A percentile compares a stretch with the other conserved stretches of the same genome.
Conservation (phyloP, 2,888 invertebrate species). For the Sphaeridia pumilis region DNA sequence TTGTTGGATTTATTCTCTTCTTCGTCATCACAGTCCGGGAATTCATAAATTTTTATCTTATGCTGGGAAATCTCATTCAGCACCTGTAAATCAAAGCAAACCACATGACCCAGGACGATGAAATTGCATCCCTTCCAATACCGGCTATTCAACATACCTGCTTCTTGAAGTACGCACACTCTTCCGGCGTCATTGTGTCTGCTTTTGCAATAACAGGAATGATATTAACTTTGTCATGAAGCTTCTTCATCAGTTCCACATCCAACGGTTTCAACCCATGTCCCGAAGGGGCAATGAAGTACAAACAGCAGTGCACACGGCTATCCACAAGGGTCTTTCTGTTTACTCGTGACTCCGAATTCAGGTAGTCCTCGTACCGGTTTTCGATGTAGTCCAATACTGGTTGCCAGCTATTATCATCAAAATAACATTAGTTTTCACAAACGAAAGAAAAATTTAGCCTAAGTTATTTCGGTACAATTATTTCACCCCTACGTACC, state of each 20-base stretch:
- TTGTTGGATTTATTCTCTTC: constrained; percentile 66
- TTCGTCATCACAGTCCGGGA: constrained; percentile 71
- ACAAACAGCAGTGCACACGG: constrained; percentile 93
- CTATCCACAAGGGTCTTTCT: constrained; percentile 80
- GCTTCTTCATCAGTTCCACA: constrained; percentile 96
- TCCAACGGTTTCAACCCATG: constrained; percentile 90
- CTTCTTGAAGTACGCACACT: constrained; percentile 91
- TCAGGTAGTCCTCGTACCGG: constrained; percentile 95
- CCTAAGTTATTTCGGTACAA: no score
- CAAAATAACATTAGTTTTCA: no score
- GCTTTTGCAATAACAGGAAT: constrained; percentile 98
- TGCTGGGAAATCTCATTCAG: constrained; percentile 91
- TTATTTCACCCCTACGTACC: no score
- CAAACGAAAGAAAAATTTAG: no score
- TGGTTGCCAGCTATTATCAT: constrained; percentile 75
- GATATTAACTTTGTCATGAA: constrained; percentile 98
- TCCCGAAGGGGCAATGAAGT: constrained; percentile 96
- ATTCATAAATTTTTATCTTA: constrained; percentile 98
- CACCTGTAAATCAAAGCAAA: constrained; percentile 48
- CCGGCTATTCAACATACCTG: constrained; percentile 59
- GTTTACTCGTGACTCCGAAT: constrained; percentile 90
- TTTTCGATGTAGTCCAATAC: constrained; percentile 90
- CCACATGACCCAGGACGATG: neutral
- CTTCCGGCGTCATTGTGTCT: constrained; percentile 96
- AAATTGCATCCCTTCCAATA: neutral